Evolutionary conservation across 2,797 vertebrate genomes (phyloP), one percentile per base, ranked within the genome.

Genomic region (Psittacula derbiana): DNA sequence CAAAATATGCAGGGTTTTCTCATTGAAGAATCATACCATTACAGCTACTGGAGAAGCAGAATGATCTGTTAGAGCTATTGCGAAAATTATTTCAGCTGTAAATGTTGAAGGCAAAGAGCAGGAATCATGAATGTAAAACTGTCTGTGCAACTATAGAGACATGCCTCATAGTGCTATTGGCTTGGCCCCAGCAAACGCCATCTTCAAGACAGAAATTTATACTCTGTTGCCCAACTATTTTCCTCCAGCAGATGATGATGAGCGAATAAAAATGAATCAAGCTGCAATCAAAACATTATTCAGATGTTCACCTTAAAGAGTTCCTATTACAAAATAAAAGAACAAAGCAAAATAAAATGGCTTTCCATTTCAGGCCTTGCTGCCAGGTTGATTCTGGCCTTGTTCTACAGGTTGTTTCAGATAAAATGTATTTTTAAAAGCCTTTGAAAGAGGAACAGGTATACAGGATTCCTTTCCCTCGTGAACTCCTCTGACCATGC

Each of bases 61-160:
- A 73, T 87, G 36, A 80, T 93, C 76, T 95, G 53, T 90, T 84
- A 79, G n/a, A 93, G 43, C 49, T n/a, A 62, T 79, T 72, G 88
- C 66, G 53, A 69, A 95, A 95, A 95, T 84, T 0, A 90, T 92
- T 88, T 95, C 66, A 88, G 62, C 62, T 72, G 46, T 86, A 95
- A 86, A 88, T 20, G 27, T 41, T 75, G 40, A 90, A 90, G 64
- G 52, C 65, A 91, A 86, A 93, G 47, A 80, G 92, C 57, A 71
- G 20, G 41, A 95, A 85, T 80, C 93, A 95, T 65, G 80, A 89
- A 78, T 71, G 11, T 74, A 87, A 88, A 94, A 76, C 13, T 84
- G 16, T 13, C 60, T 55, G 5, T 87, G 57, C 27, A 67, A 55
- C 72, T 53, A 15, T 3, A 36, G 41, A 86, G n/a, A 53, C 83